phyloP scores from a whole-genome alignment of 2,888 invertebrate genomes.

The Theretra japonica region DNA sequence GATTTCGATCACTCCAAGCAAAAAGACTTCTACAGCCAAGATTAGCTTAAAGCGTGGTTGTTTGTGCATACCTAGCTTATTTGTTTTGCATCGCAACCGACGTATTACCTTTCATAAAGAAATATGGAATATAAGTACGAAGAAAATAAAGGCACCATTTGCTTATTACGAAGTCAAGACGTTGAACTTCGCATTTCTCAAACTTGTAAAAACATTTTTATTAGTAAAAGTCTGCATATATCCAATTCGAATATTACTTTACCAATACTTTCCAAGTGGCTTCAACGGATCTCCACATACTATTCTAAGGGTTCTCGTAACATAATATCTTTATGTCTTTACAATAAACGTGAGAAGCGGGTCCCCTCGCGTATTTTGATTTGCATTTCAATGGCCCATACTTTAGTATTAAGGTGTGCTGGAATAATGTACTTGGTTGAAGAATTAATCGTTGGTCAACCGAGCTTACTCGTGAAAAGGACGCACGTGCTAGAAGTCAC shows the following conservation, averaged over 20 bases:
- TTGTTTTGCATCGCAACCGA: too few species aligned
- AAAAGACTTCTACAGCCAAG: too few species aligned
- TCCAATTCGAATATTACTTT: not conserved
- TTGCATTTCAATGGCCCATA: not conserved
- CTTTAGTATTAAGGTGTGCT: not conserved
- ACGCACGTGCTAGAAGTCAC: not conserved
- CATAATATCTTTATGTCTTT: not conserved
- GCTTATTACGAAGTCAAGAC: too few species aligned
- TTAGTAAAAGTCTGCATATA: too few species aligned
- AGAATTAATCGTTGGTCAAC: not conserved
- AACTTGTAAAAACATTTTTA: too few species aligned
- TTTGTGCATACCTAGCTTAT: too few species aligned
- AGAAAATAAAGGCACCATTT: too few species aligned
- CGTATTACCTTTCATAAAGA: too few species aligned
- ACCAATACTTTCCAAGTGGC: not conserved
- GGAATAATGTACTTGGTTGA: not conserved
- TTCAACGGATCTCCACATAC: not conserved
- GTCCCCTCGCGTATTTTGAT: constrained; percentile 12
- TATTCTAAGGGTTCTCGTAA: not conserved
- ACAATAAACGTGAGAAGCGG: not conserved
- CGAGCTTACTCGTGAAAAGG: not conserved
- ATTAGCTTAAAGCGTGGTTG: too few species aligned
- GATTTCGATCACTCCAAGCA: too few species aligned
- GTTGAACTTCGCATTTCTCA: too few species aligned
- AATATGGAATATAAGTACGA: too few species aligned